Evolutionary conservation across 2,113 vertebrate species (phyloP).

Genomic region (Pseudopodoces humilis): DNA sequence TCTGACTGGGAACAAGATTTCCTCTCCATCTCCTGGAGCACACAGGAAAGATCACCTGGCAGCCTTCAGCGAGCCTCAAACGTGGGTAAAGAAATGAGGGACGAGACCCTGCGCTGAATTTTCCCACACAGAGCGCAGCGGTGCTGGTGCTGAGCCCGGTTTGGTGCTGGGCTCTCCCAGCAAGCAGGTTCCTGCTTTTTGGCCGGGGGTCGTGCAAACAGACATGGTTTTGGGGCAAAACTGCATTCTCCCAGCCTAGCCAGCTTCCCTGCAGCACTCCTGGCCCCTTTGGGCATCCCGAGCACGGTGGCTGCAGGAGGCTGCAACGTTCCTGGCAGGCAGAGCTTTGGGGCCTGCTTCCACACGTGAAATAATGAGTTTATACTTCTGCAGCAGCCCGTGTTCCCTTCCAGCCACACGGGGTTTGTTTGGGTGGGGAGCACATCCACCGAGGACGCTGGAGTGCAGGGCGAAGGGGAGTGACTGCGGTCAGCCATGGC

Average conservation of each 20-base stretch:
- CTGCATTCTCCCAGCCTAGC: background rate
- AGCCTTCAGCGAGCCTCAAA: background rate
- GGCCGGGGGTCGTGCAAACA: background rate
- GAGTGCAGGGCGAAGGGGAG: background rate
- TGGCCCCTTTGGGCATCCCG: background rate
- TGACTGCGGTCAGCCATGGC: background rate
- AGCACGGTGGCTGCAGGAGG: fast-evolving
- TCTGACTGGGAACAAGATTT: background rate
- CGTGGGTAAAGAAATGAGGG: fast-evolving
- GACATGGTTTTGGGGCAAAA: background rate
- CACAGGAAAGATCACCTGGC: background rate
- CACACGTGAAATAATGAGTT: background rate
- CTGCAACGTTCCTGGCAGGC: fast-evolving
- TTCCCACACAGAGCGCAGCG: background rate
- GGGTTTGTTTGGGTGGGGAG: background rate
- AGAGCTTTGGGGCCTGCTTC: background rate
- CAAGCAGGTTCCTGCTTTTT: background rate
- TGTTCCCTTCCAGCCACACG: background rate
- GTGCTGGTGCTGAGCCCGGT: background rate
- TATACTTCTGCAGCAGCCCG: background rate
- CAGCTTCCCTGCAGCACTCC: background rate
- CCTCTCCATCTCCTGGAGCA: background rate
- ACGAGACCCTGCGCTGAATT: background rate
- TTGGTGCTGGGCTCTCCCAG: background rate
- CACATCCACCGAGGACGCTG: background rate